phyloP scores from a whole-genome alignment of 2,797 vertebrate species.

The Syngnathus acus region DNA sequence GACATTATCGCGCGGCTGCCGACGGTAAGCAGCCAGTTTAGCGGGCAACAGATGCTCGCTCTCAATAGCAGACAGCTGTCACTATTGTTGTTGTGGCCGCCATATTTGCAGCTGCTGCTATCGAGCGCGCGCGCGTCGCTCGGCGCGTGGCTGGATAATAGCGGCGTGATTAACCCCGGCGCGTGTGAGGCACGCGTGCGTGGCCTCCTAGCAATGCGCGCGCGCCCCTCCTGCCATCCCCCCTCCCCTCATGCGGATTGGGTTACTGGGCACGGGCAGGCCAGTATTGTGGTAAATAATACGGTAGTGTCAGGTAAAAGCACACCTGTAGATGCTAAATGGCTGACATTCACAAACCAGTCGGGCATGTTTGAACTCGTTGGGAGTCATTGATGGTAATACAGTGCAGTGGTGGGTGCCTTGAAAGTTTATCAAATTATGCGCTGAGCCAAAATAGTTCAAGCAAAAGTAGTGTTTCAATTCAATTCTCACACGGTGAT shows the following conservation, averaged over 20 bases:
- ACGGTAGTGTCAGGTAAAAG: constrained; percentile 7
- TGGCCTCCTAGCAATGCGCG: constrained; percentile 44
- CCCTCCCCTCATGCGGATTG: constrained; percentile 49
- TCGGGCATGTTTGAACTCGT: constrained; percentile 1
- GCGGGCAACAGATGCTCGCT: constrained; percentile 72
- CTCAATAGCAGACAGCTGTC: constrained; percentile 79
- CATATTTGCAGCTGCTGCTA: constrained; percentile 76
- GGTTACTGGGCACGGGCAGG: constrained; percentile 58
- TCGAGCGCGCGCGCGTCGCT: constrained; percentile 54
- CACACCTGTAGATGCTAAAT: constrained; percentile 15
- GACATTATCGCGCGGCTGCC: constrained; percentile 49
- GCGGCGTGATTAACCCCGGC: constrained; percentile 25
- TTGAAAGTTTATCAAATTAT: too few relatives aligned
- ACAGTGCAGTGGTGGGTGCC: background rate
- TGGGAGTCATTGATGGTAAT: background rate
- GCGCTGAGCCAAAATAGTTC: too few relatives aligned
- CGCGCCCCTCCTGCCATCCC: constrained; percentile 2
- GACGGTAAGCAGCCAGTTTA: constrained; percentile 70
- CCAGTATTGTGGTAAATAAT: constrained; percentile 11
- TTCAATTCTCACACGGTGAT: too few relatives aligned
- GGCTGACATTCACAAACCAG: background rate
- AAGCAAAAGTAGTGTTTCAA: too few relatives aligned
- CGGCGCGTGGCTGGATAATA: constrained; percentile 26
- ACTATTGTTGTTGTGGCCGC: constrained; percentile 75
- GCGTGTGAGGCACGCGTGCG: constrained; percentile 60